phyloP scores from a whole-genome alignment of 2,113 vertebrate genomes.

The Gobio gobio region DNA sequence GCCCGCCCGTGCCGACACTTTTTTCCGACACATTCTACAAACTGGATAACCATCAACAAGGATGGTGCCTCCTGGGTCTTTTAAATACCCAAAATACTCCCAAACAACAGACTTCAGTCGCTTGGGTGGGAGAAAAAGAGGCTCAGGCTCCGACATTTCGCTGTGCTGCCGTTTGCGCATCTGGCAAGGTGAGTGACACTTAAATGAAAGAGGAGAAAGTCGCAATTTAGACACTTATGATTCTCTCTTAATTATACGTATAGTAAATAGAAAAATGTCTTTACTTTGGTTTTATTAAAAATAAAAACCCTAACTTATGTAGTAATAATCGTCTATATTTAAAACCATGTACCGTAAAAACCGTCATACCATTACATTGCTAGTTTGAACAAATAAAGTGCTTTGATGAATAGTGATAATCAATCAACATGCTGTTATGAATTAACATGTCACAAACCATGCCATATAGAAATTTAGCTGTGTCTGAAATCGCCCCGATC shows the following conservation, averaged over 20 bases:
- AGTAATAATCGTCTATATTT: background rate
- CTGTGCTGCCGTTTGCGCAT: constrained; percentile 22
- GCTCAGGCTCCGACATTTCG: constrained; percentile 33
- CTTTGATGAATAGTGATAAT: background rate
- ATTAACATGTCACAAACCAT: background rate
- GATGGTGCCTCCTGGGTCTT: constrained; percentile 14
- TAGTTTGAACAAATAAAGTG: background rate
- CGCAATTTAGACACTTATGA: constrained; percentile 29
- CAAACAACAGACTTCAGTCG: constrained; percentile 12
- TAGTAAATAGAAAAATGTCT: background rate
- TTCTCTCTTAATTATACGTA: background rate
- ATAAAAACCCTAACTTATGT: background rate
- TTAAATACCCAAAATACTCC: constrained; percentile 33
- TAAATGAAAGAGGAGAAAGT: constrained; percentile 33
- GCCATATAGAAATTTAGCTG: background rate
- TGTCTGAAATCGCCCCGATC: background rate
- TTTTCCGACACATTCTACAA: constrained; percentile 54
- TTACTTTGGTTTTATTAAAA: constrained; percentile 9
- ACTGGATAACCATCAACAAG: constrained; percentile 9
- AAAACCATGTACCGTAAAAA: constrained; percentile 15
- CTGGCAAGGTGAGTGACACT: constrained; percentile 23
- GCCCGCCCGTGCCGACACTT: constrained; percentile 56
- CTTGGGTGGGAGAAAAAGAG: constrained; percentile 20
- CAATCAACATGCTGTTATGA: background rate
- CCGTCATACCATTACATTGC: constrained; percentile 4